Evolutionary conservation across 2,888 invertebrate genomes (phyloP).

Genomic region (Ctenicera cuprea): DNA sequence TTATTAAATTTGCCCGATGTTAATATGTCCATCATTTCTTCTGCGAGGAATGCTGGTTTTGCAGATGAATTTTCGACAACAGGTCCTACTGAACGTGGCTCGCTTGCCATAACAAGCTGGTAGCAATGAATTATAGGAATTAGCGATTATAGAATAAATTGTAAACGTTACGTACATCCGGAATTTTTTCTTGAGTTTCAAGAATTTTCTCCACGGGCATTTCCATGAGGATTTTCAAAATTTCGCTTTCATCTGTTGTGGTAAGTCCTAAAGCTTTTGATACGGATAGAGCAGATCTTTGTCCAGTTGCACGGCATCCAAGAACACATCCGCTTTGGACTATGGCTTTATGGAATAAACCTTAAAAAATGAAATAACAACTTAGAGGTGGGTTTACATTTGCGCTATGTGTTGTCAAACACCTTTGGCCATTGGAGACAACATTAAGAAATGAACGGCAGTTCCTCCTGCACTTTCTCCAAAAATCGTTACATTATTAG

Average conservation of each 20-base stretch:
- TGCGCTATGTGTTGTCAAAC: neutral
- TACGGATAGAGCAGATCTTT: constrained; percentile 66
- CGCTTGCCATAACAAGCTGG: constrained; percentile 40
- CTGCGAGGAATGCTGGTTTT: constrained; percentile 58
- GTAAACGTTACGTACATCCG: constrained; percentile 46
- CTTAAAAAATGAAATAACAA: constrained; percentile 13
- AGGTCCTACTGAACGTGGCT: constrained; percentile 50
- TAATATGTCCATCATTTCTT: constrained; percentile 60
- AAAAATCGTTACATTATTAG: constrained; percentile 74
- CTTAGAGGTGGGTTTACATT: neutral
- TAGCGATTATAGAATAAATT: neutral
- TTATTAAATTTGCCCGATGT: constrained; percentile 59
- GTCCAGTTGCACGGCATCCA: constrained; percentile 62
- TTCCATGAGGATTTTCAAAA: constrained; percentile 67
- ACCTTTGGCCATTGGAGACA: constrained; percentile 73
- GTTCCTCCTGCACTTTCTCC: constrained; percentile 75
- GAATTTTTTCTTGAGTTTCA: constrained; percentile 50
- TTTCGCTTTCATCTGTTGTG: constrained; percentile 62
- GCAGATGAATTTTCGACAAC: constrained; percentile 57
- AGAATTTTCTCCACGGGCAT: constrained; percentile 49
- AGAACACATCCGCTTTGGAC: constrained; percentile 67
- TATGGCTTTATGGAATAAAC: constrained; percentile 67
- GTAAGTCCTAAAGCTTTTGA: constrained; percentile 30
- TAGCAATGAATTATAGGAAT: neutral
- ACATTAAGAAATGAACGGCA: constrained; percentile 72